phyloP scores from a whole-genome alignment of 92 coral and sea anemone species.

The Virgularia gustaviana region DNA sequence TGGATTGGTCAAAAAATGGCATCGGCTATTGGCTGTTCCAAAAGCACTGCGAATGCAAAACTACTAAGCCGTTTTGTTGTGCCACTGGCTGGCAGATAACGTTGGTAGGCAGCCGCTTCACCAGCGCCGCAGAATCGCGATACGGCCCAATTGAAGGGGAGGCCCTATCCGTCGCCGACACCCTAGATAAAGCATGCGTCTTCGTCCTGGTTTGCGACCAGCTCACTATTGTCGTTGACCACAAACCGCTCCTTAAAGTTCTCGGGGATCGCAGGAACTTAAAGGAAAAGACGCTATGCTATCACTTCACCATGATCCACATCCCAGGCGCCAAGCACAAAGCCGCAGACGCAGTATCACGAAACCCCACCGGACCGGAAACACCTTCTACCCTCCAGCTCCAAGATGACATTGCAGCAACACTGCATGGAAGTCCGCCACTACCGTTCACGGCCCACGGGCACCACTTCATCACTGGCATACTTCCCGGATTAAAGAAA shows the following conservation, averaged over 20 bases:
- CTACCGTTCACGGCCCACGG: neutral
- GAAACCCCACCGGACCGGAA: too few relatives aligned
- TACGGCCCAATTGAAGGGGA: neutral
- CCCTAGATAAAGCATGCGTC: neutral
- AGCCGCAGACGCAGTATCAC: too few relatives aligned
- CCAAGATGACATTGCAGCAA: too few relatives aligned
- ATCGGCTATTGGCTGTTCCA: constrained; percentile 21
- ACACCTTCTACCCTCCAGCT: too few relatives aligned
- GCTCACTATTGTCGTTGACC: too few relatives aligned
- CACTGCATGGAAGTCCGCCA: neutral
- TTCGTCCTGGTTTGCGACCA: neutral
- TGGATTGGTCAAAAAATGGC: constrained; percentile 49
- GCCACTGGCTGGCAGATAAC: constrained; percentile 7
- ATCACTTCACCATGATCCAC: too few relatives aligned
- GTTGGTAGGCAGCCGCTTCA: neutral
- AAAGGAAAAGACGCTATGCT: too few relatives aligned
- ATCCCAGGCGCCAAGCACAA: too few relatives aligned
- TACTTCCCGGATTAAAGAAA: too few relatives aligned
- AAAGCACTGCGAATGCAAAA: neutral
- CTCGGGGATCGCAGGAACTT: too few relatives aligned
- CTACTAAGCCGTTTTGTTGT: too few relatives aligned
- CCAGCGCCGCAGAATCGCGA: neutral
- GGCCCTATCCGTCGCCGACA: neutral
- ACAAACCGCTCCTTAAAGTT: too few relatives aligned
- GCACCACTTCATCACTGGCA: constrained; percentile 33